Percentiles rank a stretch among this genome's conserved stretches.
Evolutionary conservation across 2,888 invertebrate species (phyloP).

Genomic region (Athetis lepigone): DNA sequence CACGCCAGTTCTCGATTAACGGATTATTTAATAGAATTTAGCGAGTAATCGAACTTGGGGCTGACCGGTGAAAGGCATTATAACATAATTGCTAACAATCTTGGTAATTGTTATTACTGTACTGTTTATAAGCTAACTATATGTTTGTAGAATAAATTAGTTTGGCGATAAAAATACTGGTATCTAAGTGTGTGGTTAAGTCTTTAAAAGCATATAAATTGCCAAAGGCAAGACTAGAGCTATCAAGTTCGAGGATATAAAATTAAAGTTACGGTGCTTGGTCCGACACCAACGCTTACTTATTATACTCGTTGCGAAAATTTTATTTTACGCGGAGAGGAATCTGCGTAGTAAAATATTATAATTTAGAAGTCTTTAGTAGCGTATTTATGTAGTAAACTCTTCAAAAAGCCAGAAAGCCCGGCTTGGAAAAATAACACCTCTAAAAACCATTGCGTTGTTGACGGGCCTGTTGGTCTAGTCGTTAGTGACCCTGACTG

Average conservation of each 20-base stretch:
- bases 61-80: conserved; percentile 58
- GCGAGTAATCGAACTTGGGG: conserved; percentile 48
- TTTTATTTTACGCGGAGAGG: neutral
- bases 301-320: neutral
- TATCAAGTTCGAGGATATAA: conserved; percentile 15
- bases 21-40: conserved; percentile 60
- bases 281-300: neutral
- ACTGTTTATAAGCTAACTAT: conserved; percentile 53
- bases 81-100: conserved; percentile 56
- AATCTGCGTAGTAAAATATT: neutral
- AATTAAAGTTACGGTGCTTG: neutral
- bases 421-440: too few species aligned
- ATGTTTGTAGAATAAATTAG: conserved; percentile 43
- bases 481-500: too few species aligned
- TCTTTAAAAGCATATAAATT: conserved; percentile 32
- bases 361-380: too few species aligned
- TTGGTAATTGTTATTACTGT: conserved; percentile 59
- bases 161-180: conserved; percentile 35
- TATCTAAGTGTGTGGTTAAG: conserved; percentile 26
- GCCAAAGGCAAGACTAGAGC: conserved; percentile 27
- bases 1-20: conserved; percentile 51
- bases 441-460: too few species aligned
- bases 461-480: too few species aligned
- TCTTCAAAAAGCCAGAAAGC: too few species aligned
- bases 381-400: too few species aligned